Evolutionary conservation across 2,113 vertebrate genomes (phyloP), one percentile per base, ranked within the genome.

Genomic region (Columbina picui): DNA sequence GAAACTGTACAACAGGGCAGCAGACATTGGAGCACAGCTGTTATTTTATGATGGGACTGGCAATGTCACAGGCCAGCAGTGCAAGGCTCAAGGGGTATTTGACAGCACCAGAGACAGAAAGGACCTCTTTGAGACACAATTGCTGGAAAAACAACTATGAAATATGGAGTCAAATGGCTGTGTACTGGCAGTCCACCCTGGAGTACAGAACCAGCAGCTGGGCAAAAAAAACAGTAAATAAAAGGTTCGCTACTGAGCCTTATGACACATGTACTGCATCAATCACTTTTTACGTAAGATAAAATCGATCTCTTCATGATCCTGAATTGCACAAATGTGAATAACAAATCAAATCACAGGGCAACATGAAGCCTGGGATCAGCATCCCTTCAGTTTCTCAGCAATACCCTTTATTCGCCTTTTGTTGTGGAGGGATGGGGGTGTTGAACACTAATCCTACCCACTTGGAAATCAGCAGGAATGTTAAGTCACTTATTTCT

Each of bases 51-150:
- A 75, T 92, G 25, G 61, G n/a, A n/a, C 25, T 82, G 41, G 38
- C 76, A 88, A 32, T 50, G 47, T 93, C 67, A 93, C 8, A 21
- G 15, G 83, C 53, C 63, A 70, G 25, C 34, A 92, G 10, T 22
- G 23, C 86, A 92, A 91, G 94, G 34, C 68, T 89, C 80, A 78
- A 71, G 77, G 64, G 26, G 27, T 71, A 67, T 75, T 87, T 75
- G 61, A 78, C 5, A 14, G 75, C 34, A 75, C 13, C 26, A 41
- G 68, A 74, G 52, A 45, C 68, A 89, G 69, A 75, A 95, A 90
- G 39, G 10, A 14, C 12, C n/a, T 29, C 41, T 86, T 89, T 77
- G 75, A 92, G 52, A 59, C n/a, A 85, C 3, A 80, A 43, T 1
- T 0, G 1, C 67, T 90, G 71, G 80, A 92, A 92, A 59, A 6